Evolutionary conservation across 1,140 invertebrate species (phyloP).

Genomic region (Ptiloglossa arizonensis): DNA sequence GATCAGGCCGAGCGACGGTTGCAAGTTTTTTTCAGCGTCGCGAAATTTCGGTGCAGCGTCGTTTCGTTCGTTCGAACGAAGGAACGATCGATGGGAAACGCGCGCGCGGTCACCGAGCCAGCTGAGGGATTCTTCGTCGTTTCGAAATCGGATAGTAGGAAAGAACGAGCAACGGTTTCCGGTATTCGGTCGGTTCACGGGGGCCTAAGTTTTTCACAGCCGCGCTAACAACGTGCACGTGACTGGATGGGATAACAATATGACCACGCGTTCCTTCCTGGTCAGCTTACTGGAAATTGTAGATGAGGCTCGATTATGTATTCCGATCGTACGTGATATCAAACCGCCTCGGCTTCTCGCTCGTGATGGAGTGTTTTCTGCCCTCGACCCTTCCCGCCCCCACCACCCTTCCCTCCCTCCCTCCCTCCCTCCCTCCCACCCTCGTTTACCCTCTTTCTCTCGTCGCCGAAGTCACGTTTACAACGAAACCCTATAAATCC

Average conservation of each 20-base stretch:
- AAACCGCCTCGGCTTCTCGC: constrained; percentile 61
- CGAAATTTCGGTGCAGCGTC: background rate
- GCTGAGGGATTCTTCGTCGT: background rate
- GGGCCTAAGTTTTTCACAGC: constrained; percentile 43
- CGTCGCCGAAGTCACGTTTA: constrained; percentile 30
- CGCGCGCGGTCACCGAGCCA: background rate
- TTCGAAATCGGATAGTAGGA: background rate
- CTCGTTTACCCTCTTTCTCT: constrained; percentile 16
- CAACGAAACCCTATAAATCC: constrained; percentile 45
- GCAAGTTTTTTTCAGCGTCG: background rate
- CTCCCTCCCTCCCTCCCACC: background rate
- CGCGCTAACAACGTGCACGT: constrained; percentile 60
- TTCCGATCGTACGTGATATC: constrained; percentile 77
- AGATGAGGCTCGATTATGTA: constrained; percentile 78
- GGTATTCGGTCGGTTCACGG: background rate
- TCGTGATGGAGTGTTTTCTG: constrained; percentile 77
- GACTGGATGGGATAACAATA: constrained; percentile 62
- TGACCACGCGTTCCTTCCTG: constrained; percentile 60
- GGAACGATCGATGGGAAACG: background rate
- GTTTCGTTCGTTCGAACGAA: too few relatives aligned
- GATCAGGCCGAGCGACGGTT: background rate
- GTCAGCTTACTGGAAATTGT: constrained; percentile 73
- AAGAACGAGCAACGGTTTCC: constrained; percentile 25
- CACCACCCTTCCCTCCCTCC: background rate
- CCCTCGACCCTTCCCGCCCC: constrained; percentile 58